Evolutionary conservation across 1,140 invertebrate genomes (phyloP).

Genomic region (Eurosta solidaginis): DNA sequence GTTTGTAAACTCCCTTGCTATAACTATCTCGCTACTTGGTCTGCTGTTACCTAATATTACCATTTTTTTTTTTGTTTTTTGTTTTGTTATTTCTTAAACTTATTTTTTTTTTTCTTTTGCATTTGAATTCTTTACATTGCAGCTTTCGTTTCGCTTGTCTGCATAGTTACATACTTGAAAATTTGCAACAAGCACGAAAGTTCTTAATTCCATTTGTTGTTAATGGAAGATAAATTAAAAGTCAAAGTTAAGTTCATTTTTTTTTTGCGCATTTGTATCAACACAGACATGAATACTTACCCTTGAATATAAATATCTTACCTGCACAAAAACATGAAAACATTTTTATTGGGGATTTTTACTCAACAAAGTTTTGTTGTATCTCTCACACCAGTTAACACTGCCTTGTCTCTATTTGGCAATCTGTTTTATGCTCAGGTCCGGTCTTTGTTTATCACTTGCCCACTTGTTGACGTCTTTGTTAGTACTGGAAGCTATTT

Average conservation of each 20-base stretch:
- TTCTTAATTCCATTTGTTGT: constrained; percentile 27
- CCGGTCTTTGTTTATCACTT: too few relatives aligned
- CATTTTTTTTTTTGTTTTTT: neutral
- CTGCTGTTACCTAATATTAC: neutral
- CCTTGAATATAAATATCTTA: neutral
- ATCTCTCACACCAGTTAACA: too few relatives aligned
- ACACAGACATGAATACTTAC: neutral
- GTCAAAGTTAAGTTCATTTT: constrained; percentile 5
- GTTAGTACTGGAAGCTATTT: too few relatives aligned
- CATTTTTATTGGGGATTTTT: too few relatives aligned
- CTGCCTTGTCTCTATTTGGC: too few relatives aligned
- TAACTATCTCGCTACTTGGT: neutral
- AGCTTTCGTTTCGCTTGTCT: neutral
- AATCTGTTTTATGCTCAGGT: too few relatives aligned
- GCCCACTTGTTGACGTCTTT: too few relatives aligned
- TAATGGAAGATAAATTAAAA: constrained; percentile 27
- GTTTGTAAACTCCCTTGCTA: neutral
- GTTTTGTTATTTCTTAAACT: neutral
- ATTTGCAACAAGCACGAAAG: constrained; percentile 14
- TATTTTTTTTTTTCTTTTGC: neutral
- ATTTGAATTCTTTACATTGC: neutral
- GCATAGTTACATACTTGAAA: neutral
- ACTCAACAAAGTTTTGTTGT: too few relatives aligned
- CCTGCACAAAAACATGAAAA: neutral
- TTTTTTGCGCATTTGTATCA: neutral